These are phyloP conservation scores for Diplogasteroides magnus DNA, from an alignment of 1,140 invertebrate genomes.

Conservation along the genomic window DNA sequence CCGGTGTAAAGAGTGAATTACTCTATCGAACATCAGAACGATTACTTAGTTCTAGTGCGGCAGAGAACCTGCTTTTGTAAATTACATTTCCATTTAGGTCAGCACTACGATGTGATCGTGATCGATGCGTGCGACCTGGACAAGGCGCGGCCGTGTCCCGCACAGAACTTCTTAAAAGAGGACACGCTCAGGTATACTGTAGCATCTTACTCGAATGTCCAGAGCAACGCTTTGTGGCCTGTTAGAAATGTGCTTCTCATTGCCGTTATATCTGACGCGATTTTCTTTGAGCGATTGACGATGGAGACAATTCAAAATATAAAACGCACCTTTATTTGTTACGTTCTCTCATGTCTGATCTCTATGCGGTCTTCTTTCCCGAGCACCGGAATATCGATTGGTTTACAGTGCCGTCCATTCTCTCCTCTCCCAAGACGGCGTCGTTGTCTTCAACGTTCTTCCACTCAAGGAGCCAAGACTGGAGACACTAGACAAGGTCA, in stretches of 20 bases:
- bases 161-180: neutral
- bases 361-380: too few relatives aligned
- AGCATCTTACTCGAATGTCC: neutral
- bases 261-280: neutral
- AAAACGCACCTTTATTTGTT: too few relatives aligned
- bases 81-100: too few relatives aligned
- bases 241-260: neutral
- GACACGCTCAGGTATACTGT: neutral
- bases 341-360: neutral
- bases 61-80: too few relatives aligned
- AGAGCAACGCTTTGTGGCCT: neutral
- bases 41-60: too few relatives aligned
- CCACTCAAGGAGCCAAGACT: neutral
- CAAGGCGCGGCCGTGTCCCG: neutral
- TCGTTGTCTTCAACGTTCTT: neutral
- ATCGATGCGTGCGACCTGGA: neutral
- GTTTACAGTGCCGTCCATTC: neutral
- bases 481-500: neutral
- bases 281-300: neutral
- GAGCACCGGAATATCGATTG: neutral
- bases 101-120: neutral
- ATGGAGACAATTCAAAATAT: too few relatives aligned
- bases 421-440: neutral
- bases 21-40: too few relatives aligned
- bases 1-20: too few relatives aligned